Base-by-base conservation (phyloP, 2,888 invertebrate genomes). In the Nephrotoma appendiculata region DNA sequence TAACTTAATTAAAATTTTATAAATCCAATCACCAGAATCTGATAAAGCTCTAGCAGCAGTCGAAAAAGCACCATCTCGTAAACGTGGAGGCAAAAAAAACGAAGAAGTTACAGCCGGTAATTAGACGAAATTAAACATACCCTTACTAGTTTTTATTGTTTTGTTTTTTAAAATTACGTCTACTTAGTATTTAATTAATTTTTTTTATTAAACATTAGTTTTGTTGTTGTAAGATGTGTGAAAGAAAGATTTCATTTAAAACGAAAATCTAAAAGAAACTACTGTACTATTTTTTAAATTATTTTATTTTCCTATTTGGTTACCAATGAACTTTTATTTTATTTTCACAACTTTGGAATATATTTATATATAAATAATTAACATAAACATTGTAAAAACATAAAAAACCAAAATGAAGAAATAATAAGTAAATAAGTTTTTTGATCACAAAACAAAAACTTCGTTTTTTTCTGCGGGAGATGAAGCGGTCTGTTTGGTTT, bases 1-100 rank as follows among this genome's bases (percentile, higher is more conserved):
- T 2, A 31, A 71, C 71, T 71, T 44, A 31, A 31, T 3, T 15
- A 15, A 31, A 31, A 71, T 15, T 71, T 52, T 7, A 31, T 31
- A 7, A 71, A 71, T 31, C 15, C 52, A 57, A 57, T 15, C 52
- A 71, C 2, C n/a, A 43, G 84, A 84, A 6, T 6, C 41, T 12
- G 84, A 84, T 42, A 84, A 84, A 84, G 0, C 42, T 9, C 1
- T 5, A n/a, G 43, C n/a, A 42, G 42, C 6, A 15, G 43, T 9
- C 84, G 84, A 71, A n/a, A 71, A 71, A 9, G 7, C 84, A 42
- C 9, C 83, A 19, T 83, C 84, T 7, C 41, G 84, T 42, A 84
- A 84, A 84, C 84, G 84, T n/a, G 84, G 84, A n/a, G 84, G 84
- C n/a, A 84, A 84, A 42, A 84, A 84, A 42, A n/a, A 41, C 42